Evolutionary conservation across 1,140 invertebrate species (phyloP).

Genomic region (Ptiloglossa arizonensis): DNA sequence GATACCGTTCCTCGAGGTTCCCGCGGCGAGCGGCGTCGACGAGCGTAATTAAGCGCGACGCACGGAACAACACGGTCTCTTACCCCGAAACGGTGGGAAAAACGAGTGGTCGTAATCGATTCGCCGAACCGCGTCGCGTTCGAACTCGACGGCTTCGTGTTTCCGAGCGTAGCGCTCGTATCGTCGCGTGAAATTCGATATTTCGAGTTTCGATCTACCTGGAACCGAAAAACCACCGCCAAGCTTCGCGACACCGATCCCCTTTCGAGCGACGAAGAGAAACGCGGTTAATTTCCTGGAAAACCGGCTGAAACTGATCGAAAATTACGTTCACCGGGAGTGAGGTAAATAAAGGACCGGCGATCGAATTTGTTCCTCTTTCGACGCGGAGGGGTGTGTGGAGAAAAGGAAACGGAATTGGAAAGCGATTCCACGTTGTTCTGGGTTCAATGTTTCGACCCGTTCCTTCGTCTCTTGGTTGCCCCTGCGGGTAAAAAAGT

Average conservation of each 20-base stretch:
- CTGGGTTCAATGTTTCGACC: neutral
- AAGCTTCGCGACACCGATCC: conserved; percentile 17
- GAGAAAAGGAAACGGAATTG: conserved; percentile 18
- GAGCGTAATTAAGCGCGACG: too few relatives aligned
- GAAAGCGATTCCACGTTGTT: conserved; percentile 27
- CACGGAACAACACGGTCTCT: too few relatives aligned
- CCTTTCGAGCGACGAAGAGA: conserved; percentile 24
- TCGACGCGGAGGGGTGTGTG: neutral
- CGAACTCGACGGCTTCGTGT: neutral
- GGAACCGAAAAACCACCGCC: neutral
- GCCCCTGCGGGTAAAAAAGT: neutral
- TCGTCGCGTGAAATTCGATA: conserved; percentile 21
- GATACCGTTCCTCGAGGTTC: too few relatives aligned
- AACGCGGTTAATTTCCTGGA: conserved; percentile 39
- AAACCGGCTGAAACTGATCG: conserved; percentile 46
- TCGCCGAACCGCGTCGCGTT: neutral
- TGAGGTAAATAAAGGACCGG: conserved; percentile 42
- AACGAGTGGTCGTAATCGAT: neutral
- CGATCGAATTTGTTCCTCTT: conserved; percentile 47
- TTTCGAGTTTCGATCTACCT: conserved; percentile 7
- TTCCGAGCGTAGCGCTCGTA: neutral
- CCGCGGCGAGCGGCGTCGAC: too few relatives aligned
- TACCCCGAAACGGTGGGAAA: too few relatives aligned
- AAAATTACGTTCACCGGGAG: conserved; percentile 32
- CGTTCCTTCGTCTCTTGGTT: too few relatives aligned